These are phyloP conservation scores for Pogonomyrmex barbatus DNA, from an alignment of 1,140 invertebrate genomes.

Conservation along the genomic window DNA sequence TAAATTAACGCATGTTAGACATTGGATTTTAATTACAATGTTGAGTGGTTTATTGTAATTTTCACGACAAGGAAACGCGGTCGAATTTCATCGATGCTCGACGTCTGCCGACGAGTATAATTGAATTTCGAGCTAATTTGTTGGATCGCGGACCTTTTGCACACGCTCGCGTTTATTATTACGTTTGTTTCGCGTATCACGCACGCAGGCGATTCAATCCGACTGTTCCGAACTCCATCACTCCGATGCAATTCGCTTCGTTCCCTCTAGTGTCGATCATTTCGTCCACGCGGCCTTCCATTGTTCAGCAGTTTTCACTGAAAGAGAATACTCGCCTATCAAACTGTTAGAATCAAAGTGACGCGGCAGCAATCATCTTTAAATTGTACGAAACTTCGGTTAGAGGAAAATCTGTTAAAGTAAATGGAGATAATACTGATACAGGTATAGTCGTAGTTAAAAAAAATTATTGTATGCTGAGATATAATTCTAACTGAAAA, in stretches of 20 bases:
- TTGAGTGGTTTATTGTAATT: conserved; percentile 1
- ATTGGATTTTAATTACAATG: conserved; percentile 18
- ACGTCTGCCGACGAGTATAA: conserved; percentile 41
- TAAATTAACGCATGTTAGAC: not conserved
- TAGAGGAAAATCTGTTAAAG: not conserved
- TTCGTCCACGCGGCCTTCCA: conserved; percentile 16
- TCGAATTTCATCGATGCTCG: conserved; percentile 30
- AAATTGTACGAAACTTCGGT: not conserved
- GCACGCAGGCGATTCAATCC: conserved; percentile 47
- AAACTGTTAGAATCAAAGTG: conserved; percentile 27
- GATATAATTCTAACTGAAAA: not conserved
- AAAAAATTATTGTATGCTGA: not conserved
- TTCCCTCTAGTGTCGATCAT: conserved; percentile 23
- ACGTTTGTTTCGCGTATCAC: conserved; percentile 65
- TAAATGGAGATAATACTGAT: not conserved
- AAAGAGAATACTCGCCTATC: conserved; percentile 21
- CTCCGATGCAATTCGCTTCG: conserved; percentile 12
- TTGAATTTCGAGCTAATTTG: conserved; percentile 63
- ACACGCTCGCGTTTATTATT: conserved; percentile 59
- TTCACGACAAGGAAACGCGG: conserved; percentile 8
- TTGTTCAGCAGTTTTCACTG: conserved; percentile 45
- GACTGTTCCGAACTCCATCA: conserved; percentile 17
- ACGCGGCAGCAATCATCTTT: not conserved
- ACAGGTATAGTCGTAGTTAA: not conserved
- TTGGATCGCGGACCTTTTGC: conserved; percentile 30